phyloP scores from a whole-genome alignment of 2,113 vertebrate species.

The Pungitius pungitius region DNA sequence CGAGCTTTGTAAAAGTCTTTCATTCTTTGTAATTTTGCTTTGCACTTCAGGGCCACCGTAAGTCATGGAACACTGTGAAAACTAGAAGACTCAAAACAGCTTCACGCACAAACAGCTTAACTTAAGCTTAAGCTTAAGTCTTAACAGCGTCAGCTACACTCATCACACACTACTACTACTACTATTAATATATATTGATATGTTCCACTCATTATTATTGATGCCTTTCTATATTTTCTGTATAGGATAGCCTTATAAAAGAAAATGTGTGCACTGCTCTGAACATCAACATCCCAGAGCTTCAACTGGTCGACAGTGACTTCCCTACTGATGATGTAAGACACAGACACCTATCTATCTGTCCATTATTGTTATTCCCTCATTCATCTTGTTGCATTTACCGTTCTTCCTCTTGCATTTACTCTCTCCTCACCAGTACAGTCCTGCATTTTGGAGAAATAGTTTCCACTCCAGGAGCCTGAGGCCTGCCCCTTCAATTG shows the following conservation, averaged over 20 bases:
- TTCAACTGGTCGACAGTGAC: constrained; percentile 57
- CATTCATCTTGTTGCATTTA: neutral
- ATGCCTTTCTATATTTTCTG: neutral
- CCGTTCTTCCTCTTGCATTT: neutral
- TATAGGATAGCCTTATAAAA: constrained; percentile 78
- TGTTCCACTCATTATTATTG: neutral
- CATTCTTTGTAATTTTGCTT: too few species aligned
- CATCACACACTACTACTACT: neutral
- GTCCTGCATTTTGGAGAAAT: constrained; percentile 80
- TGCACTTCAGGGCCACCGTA: too few species aligned
- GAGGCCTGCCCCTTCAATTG: constrained; percentile 80
- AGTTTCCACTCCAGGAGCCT: constrained; percentile 79
- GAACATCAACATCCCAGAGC: constrained; percentile 72
- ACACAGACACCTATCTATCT: neutral
- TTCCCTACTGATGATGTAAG: constrained; percentile 80
- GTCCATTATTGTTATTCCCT: neutral
- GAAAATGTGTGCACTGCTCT: constrained; percentile 55
- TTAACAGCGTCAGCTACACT: neutral
- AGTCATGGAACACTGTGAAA: too few species aligned
- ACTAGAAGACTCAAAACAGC: neutral
- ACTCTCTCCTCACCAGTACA: constrained; percentile 67
- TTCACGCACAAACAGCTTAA: too few species aligned
- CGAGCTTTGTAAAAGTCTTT: too few species aligned
- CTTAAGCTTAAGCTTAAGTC: too few species aligned
- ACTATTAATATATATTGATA: neutral